Evolutionary conservation across 2,797 vertebrate species (phyloP).

Genomic region (Poecilia velifera): DNA sequence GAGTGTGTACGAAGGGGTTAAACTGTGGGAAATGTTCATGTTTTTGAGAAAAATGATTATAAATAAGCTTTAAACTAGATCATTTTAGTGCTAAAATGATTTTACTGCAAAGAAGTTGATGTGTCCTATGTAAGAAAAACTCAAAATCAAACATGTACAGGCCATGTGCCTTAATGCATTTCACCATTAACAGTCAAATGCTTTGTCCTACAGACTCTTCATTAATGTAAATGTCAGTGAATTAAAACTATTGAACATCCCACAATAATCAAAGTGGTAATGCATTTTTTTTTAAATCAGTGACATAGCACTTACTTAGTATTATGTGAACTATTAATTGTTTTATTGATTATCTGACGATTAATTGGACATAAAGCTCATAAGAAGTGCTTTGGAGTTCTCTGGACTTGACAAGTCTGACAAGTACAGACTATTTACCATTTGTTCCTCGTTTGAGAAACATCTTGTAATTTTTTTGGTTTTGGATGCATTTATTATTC

Average conservation of each 20-base stretch:
- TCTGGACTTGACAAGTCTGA: too few species aligned
- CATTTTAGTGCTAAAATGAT: not conserved
- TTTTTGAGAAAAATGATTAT: not conserved
- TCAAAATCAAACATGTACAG: too few species aligned
- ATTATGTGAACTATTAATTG: not conserved
- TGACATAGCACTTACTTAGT: not conserved
- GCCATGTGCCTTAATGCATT: too few species aligned
- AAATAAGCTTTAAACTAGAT: not conserved
- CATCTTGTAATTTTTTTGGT: accelerated
- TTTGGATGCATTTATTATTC: not conserved
- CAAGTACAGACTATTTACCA: too few species aligned
- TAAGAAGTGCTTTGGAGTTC: too few species aligned
- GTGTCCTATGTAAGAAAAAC: not conserved
- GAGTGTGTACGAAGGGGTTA: not conserved
- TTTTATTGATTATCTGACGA: too few species aligned
- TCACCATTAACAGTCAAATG: too few species aligned
- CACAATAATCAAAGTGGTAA: too few species aligned
- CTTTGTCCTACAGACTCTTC: too few species aligned
- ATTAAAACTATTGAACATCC: too few species aligned
- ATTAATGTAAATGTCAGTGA: too few species aligned
- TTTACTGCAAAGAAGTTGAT: not conserved
- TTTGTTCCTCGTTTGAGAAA: not conserved
- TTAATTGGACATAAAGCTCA: too few species aligned
- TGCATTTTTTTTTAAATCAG: not conserved
- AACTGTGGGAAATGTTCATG: not conserved